These are phyloP conservation scores for Drosophila paulistorum DNA, from an alignment of 1,140 invertebrate species.

Conservation along the genomic window DNA sequence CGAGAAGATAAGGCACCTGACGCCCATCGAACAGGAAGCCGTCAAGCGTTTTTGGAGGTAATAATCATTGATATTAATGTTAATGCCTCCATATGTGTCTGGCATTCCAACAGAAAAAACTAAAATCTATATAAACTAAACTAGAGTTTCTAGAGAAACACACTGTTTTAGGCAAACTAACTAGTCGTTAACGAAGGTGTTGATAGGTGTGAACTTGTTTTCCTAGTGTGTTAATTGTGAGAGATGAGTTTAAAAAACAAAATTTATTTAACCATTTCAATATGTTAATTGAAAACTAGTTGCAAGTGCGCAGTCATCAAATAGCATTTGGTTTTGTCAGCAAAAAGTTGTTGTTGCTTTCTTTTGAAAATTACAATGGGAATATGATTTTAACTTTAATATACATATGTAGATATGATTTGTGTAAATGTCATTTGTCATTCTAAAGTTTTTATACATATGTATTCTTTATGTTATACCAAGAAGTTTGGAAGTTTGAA, in stretches of 20 bases:
- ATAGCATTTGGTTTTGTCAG: too few species aligned
- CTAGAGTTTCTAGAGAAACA: too few species aligned
- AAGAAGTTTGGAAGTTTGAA: too few species aligned
- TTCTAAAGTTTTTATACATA: too few species aligned
- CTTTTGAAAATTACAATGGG: too few species aligned
- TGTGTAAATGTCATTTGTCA: too few species aligned
- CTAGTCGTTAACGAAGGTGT: constrained; percentile 33
- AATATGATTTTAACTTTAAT: too few species aligned
- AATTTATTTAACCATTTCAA: not conserved
- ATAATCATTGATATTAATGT: constrained; percentile 11
- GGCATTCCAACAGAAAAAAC: not conserved
- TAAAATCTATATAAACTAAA: not conserved
- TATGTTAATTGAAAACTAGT: constrained; percentile 7
- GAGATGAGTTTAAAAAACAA: constrained; percentile 8
- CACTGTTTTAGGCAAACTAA: not conserved
- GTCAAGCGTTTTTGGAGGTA: constrained; percentile 81
- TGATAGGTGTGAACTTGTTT: constrained; percentile 41
- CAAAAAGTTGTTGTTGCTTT: too few species aligned
- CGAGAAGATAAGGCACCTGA: constrained; percentile 77
- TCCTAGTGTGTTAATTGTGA: constrained; percentile 27
- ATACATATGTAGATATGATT: too few species aligned
- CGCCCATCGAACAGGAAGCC: constrained; percentile 78
- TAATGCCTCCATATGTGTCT: not conserved
- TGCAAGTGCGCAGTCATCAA: not conserved
- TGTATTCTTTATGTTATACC: too few species aligned